A percentile compares a stretch with the other conserved stretches of the same genome.
These are phyloP conservation scores for Suncus etruscus DNA, from an alignment of 2,113 vertebrate species.

Conservation along the genomic window DNA sequence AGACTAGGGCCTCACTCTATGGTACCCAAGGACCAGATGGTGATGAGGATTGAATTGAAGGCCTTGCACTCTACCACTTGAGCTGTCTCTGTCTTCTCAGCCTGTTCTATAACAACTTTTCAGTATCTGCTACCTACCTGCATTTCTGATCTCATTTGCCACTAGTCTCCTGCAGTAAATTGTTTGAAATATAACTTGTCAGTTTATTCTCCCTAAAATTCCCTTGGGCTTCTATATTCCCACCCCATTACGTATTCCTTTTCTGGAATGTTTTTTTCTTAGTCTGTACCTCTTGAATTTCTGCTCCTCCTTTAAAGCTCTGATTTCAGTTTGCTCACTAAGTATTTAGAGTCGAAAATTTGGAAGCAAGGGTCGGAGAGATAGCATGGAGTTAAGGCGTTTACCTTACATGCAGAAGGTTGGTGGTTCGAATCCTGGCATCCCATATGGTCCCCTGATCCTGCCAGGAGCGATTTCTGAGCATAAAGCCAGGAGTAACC, in stretches of 20 bases:
- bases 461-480: no score
- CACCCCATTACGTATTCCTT: not conserved
- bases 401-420: no score
- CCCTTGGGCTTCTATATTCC: conserved; percentile 29
- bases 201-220: conserved; percentile 32
- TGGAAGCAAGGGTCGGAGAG: not conserved
- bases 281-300: conserved; percentile 24
- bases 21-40: no score
- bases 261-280: conserved; percentile 40
- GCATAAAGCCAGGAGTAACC: no score
- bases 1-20: no score
- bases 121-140: conserved; percentile 19
- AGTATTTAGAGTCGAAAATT: conserved; percentile 39
- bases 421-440: no score
- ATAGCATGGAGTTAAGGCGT: no score
- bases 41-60: no score
- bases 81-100: no score
- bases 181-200: conserved; percentile 52
- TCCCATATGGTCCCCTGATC: no score
- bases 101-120: conserved; percentile 47
- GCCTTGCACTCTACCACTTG: no score
- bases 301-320: conserved; percentile 30
- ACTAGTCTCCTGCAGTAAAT: not conserved
- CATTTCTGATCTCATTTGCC: conserved; percentile 50
- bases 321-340: conserved; percentile 47